A percentile compares a stretch with the other conserved stretches of the same genome.
Conservation (phyloP, 2,797 vertebrate species). For the Phylloscopus collybita region DNA sequence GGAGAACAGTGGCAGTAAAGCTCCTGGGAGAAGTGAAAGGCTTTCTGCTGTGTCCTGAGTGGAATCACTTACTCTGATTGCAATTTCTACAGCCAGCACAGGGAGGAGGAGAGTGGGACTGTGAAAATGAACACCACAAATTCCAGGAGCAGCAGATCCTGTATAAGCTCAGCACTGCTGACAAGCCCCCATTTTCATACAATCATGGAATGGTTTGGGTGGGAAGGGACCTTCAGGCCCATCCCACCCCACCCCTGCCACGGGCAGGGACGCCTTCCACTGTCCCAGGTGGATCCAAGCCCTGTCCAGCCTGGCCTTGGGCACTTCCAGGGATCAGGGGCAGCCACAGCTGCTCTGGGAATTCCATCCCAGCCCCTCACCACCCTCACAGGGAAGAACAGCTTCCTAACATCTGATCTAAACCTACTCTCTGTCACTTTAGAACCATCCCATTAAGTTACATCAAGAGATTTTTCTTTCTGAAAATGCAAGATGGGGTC, state of each 20-base stretch:
- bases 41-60: neutral
- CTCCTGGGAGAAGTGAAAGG: neutral
- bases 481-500: neutral
- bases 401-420: neutral
- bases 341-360: neutral
- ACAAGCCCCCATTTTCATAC: neutral
- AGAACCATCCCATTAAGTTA: neutral
- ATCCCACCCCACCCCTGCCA: neutral
- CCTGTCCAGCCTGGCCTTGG: fast-evolving
- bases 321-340: neutral
- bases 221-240: neutral
- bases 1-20: neutral
- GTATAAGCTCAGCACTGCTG: neutral
- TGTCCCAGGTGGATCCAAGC: fast-evolving
- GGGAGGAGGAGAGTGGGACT: neutral
- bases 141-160: neutral
- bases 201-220: neutral
- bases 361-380: neutral
- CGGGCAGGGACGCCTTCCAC: neutral
- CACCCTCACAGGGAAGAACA: neutral
- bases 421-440: neutral
- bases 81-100: neutral
- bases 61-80: neutral
- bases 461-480: neutral
- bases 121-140: neutral